Evolutionary conservation across 2,797 vertebrate genomes (phyloP), one percentile per base, ranked within the genome.

Genomic region (Gambusia yucatana): DNA sequence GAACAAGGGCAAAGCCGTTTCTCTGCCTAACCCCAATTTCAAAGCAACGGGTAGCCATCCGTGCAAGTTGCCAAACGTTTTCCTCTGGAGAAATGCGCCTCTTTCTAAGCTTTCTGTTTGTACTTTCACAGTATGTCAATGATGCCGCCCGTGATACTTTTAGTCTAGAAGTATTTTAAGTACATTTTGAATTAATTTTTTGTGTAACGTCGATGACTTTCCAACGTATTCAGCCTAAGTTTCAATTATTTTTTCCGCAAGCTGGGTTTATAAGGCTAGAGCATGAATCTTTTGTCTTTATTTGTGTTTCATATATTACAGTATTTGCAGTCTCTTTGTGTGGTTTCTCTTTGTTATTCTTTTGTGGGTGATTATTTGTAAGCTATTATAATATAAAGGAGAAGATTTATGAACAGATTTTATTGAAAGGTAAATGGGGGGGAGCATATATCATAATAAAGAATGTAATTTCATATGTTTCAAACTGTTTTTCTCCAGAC

Each of bases 11-110:
- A 1, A 80, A 39, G 73, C 4, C 75, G 72, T 82, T 82, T 76
- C 79, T 84, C 55, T 1, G 1, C 41, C 73, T 55, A 39, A 74
- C 71, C 55, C 71, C 46, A 63, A 80, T 84, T 83, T 61, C 74
- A 65, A 82, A 63, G 76, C 73, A 82, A 79, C 39, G 25, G 63
- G 67, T 83, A 70, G 80, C 36, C 72, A 75, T 84, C 75, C 69
- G 88, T 88, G 80, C 87, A 88, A 88, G 87, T 84, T 89, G 93
- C 87, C 91, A 91, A 92, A 90, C 78, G n/a, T 36, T 69, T 70
- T 59, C 77, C 22, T 74, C 14, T 13, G 75, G 73, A 76, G 76
- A 70, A 84, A 72, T 8, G 0, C 22, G 0, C 50, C n/a, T 82
- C 80, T 80, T 76, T 69, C 61, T 28, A 76, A 74, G 76, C 71